These are phyloP conservation scores for Betta splendens DNA, from an alignment of 2,797 vertebrate genomes.

Conservation along the genomic window DNA sequence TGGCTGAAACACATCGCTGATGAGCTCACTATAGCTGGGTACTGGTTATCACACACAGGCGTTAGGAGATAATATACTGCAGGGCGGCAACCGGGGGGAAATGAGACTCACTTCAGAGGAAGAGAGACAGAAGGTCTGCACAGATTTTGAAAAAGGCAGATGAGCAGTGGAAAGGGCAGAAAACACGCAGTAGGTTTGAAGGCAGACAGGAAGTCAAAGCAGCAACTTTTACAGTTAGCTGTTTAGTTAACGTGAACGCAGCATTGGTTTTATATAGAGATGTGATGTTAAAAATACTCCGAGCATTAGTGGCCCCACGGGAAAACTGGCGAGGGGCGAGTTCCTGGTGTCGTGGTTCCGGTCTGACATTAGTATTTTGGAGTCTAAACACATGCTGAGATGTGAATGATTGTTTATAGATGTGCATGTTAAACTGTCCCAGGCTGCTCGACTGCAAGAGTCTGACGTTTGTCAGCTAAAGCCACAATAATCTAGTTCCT, in stretches of 20 bases:
- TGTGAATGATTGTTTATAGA: too few relatives aligned
- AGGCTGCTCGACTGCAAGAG: conserved; percentile 43
- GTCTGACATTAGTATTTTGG: neutral
- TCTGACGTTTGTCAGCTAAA: conserved; percentile 56
- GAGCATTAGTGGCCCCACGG: conserved; percentile 3
- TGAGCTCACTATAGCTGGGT: conserved; percentile 37
- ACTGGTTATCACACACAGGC: conserved; percentile 24
- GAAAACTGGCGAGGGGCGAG: neutral
- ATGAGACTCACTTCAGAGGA: conserved; percentile 20
- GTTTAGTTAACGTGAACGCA: conserved; percentile 5
- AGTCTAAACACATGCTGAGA: too few relatives aligned
- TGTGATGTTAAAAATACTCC: conserved; percentile 1
- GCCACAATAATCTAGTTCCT: conserved; percentile 42
- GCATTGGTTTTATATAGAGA: neutral
- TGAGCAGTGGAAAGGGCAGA: conserved; percentile 22
- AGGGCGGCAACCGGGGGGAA: conserved; percentile 12
- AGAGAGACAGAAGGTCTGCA: conserved; percentile 26
- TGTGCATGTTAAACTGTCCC: too few relatives aligned
- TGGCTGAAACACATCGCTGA: conserved; percentile 17
- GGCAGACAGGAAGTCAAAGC: conserved; percentile 32
- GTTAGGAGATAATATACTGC: conserved; percentile 35
- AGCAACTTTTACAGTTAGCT: conserved; percentile 17
- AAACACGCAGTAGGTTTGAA: conserved; percentile 25
- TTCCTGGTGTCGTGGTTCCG: too few relatives aligned
- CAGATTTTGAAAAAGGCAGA: conserved; percentile 29